phyloP scores from a whole-genome alignment of 1,140 invertebrate species.

The Hestina assimilis region DNA sequence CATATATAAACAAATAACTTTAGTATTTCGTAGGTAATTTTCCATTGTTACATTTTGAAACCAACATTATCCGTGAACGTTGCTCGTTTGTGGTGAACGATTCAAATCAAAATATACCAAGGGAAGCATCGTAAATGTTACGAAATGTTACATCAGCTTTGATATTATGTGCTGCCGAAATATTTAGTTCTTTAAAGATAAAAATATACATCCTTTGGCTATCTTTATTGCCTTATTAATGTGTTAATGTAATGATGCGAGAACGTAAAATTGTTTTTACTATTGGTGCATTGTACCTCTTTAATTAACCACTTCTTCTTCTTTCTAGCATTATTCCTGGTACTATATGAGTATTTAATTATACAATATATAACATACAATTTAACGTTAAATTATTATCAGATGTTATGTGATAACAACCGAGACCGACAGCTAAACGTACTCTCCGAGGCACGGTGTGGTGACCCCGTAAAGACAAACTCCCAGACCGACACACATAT shows the following conservation, averaged over 20 bases:
- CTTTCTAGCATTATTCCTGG: no score
- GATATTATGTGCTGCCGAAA: slow-evolving; percentile 11
- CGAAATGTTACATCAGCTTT: slow-evolving; percentile 10
- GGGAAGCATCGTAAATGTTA: slow-evolving; percentile 11
- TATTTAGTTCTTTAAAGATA: slow-evolving; percentile 13
- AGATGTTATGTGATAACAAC: no score
- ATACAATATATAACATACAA: no score
- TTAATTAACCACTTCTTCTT: background rate
- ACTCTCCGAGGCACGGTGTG: no score
- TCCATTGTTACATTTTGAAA: background rate
- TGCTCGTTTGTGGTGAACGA: background rate
- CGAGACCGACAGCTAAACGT: no score
- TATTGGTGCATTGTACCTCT: background rate
- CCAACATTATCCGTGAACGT: background rate
- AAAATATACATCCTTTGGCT: slow-evolving; percentile 15
- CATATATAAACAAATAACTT: no score
- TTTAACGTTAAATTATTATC: no score
- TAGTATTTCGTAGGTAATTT: no score
- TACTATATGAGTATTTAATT: no score
- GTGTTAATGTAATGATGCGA: background rate
- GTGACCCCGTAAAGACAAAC: no score
- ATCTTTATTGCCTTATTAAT: slow-evolving; percentile 12
- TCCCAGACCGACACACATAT: no score
- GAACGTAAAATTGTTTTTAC: background rate
- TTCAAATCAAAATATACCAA: slow-evolving; percentile 4